phyloP scores from a whole-genome alignment of 2,113 vertebrate genomes.

The Ibidorhyncha struthersii region DNA sequence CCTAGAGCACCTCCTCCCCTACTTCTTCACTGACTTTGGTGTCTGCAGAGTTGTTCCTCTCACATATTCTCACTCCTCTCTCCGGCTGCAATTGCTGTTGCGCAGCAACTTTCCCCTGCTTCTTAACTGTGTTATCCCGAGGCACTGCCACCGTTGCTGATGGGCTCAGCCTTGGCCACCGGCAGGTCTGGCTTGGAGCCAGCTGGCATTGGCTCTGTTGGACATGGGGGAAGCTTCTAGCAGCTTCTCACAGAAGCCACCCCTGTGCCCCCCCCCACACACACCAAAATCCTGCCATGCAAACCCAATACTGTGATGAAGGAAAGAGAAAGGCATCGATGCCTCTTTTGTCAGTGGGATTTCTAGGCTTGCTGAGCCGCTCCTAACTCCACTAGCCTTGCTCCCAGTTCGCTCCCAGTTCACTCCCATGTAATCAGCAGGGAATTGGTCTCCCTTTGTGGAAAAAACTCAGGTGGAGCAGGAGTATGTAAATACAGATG shows the following conservation, averaged over 20 bases:
- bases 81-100: background rate
- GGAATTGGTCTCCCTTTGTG: background rate
- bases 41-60: background rate
- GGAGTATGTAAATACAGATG: background rate
- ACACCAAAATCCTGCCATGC: background rate
- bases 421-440: rapidly evolving
- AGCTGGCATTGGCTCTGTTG: too few species aligned
- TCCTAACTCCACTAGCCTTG: background rate
- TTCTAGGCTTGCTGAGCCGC: background rate
- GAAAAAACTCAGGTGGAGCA: background rate
- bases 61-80: background rate
- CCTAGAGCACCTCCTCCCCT: background rate
- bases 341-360: background rate
- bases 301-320: background rate
- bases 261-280: background rate
- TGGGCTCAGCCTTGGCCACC: background rate
- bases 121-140: background rate
- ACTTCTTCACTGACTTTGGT: background rate
- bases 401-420: background rate
- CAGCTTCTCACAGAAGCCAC: background rate
- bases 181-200: background rate
- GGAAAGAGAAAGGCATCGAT: background rate
- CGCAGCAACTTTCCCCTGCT: background rate
- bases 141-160: background rate
- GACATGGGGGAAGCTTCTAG: background rate